These are phyloP conservation scores for Podotricha telesiphe DNA, from an alignment of 2,888 invertebrate species.

Conservation along the genomic window DNA sequence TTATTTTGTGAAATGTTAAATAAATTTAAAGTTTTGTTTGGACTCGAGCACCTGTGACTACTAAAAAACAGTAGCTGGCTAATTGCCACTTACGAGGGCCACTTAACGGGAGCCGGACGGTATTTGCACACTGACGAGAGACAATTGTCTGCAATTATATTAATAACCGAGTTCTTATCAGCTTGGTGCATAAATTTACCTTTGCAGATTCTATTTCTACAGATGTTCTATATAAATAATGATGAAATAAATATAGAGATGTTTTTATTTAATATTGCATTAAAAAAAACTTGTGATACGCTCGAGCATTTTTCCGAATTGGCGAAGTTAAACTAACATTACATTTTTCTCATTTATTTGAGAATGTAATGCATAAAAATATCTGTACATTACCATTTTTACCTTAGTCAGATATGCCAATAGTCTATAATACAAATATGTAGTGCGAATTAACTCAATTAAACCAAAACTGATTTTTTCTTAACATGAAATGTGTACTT, in stretches of 20 bases:
- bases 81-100: constrained; percentile 28
- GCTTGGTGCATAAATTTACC: constrained; percentile 8
- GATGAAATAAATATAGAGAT: background rate
- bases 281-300: too few relatives aligned
- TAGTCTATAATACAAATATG: too few relatives aligned
- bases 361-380: too few relatives aligned
- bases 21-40: constrained; percentile 19
- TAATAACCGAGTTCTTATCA: constrained; percentile 22
- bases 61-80: constrained; percentile 33
- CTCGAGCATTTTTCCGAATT: too few relatives aligned
- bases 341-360: too few relatives aligned
- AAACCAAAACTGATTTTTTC: too few relatives aligned
- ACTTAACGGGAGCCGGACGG: constrained; percentile 22
- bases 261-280: background rate
- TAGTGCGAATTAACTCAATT: too few relatives aligned
- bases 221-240: background rate
- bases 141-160: constrained; percentile 28
- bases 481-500: too few relatives aligned
- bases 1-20: constrained; percentile 21
- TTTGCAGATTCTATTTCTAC: background rate
- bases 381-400: too few relatives aligned
- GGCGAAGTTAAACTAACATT: too few relatives aligned
- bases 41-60: constrained; percentile 31
- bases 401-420: too few relatives aligned
- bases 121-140: constrained; percentile 29